Evolutionary conservation across 92 coral and sea anemone species (phyloP).

Genomic region (Epizoanthus ramosus): DNA sequence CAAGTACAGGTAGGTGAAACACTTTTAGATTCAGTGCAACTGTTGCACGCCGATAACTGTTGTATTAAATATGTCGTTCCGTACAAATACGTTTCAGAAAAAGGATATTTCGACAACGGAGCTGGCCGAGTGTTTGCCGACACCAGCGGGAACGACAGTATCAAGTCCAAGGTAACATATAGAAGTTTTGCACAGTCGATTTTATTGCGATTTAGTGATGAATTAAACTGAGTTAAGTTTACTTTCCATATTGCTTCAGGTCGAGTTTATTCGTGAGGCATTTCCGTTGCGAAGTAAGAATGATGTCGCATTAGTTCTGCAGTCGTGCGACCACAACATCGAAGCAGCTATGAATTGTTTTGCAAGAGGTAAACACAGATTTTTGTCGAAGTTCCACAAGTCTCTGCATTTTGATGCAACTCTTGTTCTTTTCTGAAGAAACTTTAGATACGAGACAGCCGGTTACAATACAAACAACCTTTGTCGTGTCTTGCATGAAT

Average conservation of each 20-base stretch:
- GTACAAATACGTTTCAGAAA: conserved; percentile 53
- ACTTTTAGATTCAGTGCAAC: neutral
- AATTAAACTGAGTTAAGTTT: conserved; percentile 32
- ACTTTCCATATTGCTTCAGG: conserved; percentile 46
- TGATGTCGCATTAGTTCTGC: conserved; percentile 86
- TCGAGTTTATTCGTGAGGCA: conserved; percentile 84
- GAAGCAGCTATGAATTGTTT: conserved; percentile 84
- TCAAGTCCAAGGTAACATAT: conserved; percentile 59
- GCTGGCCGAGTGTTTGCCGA: conserved; percentile 77
- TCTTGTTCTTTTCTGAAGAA: conserved; percentile 9
- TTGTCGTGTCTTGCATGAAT: conserved; percentile 18
- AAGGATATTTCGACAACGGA: conserved; percentile 57
- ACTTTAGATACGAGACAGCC: neutral
- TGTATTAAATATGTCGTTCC: neutral
- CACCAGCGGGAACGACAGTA: conserved; percentile 62
- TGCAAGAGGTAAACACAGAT: conserved; percentile 62
- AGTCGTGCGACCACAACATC: conserved; percentile 92
- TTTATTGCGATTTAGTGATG: conserved; percentile 32
- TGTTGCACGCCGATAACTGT: neutral
- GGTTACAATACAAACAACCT: conserved; percentile 20
- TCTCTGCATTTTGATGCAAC: conserved; percentile 6
- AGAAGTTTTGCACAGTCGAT: conserved; percentile 54
- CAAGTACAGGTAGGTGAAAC: conserved; percentile 44
- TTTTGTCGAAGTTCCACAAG: conserved; percentile 14
- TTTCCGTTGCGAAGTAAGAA: conserved; percentile 85